Evolutionary conservation across 2,888 invertebrate genomes (phyloP), one percentile per base, ranked within the genome.

Genomic region (Ariolimax columbianus): DNA sequence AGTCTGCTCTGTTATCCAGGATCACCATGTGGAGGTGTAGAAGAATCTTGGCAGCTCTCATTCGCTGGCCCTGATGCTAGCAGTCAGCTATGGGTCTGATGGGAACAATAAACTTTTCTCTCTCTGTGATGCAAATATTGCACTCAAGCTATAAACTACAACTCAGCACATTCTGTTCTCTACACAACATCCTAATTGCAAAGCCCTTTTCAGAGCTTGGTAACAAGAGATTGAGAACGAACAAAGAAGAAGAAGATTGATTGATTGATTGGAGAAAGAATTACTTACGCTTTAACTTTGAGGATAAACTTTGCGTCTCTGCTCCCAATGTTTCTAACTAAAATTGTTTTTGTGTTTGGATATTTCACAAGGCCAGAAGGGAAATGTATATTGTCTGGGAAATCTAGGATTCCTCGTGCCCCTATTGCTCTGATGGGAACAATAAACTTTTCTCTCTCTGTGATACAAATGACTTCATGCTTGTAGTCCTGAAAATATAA

Each of bases 321-420:
- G 82, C 95, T 92, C 0, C 96, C 96, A 75, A 95, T 93, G 90
- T 96, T 96, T 87, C 95, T 94, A 33, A 96, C 93, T 4, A 95
- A 93, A 68, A 96, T 90, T 2, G 94, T 94, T 89, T 95, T 95
- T 70, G 94, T 93, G 6, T 94, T 94, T 11, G 93, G 79, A 75
- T 95, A 94, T 90, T 95, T 95, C 1, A 96, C 95, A 0, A 95
- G 95, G n/a, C 95, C 95, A 33, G 93, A 91, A 19, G 95, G 95
- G 86, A 96, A 91, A 66, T 93, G 92, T 40, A 96, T 94, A 30
- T 93, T 90, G 93, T 96, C 96, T 0, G 96, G 96, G 87, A 96
- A 95, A 90, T 96, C 95, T 9, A 96, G 92, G 26, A 96, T 91
- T 0, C 96, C 95, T 87, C 96, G 92, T 1, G 95, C 95, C 40